Evolutionary conservation across 2,888 invertebrate genomes (phyloP).

Genomic region (Lithophane semibrunnea): DNA sequence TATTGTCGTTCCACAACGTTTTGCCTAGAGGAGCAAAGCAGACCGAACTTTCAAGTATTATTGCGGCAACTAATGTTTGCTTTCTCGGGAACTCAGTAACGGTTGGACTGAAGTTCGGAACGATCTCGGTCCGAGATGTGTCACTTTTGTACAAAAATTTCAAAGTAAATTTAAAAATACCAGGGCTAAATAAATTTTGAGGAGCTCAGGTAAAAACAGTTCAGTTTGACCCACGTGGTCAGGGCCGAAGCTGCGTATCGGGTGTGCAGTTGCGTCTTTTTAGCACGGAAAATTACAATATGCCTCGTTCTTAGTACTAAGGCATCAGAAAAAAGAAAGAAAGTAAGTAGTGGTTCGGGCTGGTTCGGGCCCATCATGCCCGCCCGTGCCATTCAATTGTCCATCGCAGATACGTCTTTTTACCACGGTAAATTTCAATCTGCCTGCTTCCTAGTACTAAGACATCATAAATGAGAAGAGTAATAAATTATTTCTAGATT

Average conservation of each 20-base stretch:
- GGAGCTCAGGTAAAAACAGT: conserved; percentile 5
- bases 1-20: background rate
- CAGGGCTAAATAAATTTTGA: conserved; percentile 44
- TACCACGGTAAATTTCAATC: conserved; percentile 45
- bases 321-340: conserved; percentile 3
- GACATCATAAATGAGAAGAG: conserved; percentile 32
- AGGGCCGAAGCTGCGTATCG: background rate
- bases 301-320: conserved; percentile 13
- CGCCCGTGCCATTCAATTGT: background rate
- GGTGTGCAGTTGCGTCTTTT: background rate
- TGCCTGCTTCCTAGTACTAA: conserved; percentile 32
- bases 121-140: conserved; percentile 35
- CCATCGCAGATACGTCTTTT: conserved; percentile 37
- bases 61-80: background rate
- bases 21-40: background rate
- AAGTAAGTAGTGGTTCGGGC: background rate
- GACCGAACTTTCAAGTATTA: background rate
- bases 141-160: conserved; percentile 48
- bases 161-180: conserved; percentile 58
- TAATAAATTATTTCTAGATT: conserved; percentile 1
- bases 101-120: background rate
- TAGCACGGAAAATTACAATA: conserved; percentile 41
- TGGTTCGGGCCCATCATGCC: background rate
- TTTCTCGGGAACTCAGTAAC: background rate
- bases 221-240: background rate